Conservation (phyloP, 2,888 invertebrate species). For the Calliphora vomitoria region DNA sequence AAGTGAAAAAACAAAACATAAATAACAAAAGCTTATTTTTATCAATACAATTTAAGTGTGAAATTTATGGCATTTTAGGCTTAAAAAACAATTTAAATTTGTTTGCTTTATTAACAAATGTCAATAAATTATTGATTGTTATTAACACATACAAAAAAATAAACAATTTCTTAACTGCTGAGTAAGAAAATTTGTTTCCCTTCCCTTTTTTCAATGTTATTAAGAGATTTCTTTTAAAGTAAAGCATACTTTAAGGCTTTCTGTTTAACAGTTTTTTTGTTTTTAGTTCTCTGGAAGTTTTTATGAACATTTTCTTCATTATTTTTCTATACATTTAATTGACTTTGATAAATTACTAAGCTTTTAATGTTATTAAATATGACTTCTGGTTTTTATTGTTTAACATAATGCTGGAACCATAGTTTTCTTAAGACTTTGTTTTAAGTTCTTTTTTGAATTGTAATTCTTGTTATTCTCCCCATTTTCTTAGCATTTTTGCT, state of each 20-base stretch:
- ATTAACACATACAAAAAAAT: neutral
- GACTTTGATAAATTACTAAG: constrained; percentile 55
- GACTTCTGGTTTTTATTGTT: constrained; percentile 60
- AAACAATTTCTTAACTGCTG: neutral
- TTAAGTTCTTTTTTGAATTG: neutral
- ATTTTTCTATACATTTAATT: constrained; percentile 15
- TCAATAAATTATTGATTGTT: neutral
- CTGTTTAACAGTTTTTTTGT: neutral
- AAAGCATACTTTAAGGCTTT: no score
- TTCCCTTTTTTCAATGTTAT: no score
- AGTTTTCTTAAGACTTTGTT: neutral
- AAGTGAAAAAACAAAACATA: no score
- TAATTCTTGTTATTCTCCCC: neutral
- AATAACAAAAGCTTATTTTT: neutral
- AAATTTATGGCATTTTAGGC: constrained; percentile 27
- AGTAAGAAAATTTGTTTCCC: neutral
- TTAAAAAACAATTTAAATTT: neutral
- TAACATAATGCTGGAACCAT: neutral
- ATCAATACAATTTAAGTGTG: neutral
- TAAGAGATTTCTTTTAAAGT: no score
- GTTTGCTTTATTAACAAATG: neutral
- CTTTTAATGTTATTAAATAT: constrained; percentile 54
- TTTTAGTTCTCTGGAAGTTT: no score
- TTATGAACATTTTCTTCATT: neutral
- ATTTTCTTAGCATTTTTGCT: neutral